Evolutionary conservation across 1,140 invertebrate species (phyloP).

Genomic region (Lepidotrigona ventralis): DNA sequence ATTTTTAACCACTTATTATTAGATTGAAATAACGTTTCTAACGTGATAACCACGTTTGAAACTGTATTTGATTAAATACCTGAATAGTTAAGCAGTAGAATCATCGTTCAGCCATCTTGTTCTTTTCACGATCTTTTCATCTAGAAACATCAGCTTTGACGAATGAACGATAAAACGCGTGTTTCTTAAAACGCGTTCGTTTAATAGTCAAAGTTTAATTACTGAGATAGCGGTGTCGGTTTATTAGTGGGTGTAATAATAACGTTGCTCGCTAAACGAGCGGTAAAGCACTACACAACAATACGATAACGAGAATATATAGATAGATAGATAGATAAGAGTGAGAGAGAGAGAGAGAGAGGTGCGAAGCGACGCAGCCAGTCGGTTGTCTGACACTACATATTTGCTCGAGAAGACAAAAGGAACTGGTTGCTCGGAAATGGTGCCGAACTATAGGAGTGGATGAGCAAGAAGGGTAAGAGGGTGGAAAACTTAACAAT

Average conservation of each 20-base stretch:
- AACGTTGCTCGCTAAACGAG: background rate
- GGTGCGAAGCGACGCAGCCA: conserved; percentile 29
- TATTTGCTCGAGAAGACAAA: conserved; percentile 64
- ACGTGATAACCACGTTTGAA: too few species aligned
- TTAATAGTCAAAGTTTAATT: background rate
- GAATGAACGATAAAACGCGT: background rate
- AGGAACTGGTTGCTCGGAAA: conserved; percentile 50
- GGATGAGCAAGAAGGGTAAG: conserved; percentile 49
- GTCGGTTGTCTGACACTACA: conserved; percentile 51
- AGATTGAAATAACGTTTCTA: too few species aligned
- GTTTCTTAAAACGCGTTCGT: too few species aligned
- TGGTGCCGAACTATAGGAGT: conserved; percentile 37
- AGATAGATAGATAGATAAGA: background rate
- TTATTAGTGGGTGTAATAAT: background rate
- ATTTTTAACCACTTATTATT: too few species aligned
- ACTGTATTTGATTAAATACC: too few species aligned
- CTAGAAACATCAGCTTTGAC: too few species aligned
- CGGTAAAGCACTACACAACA: background rate
- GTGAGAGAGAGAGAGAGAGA: conserved; percentile 16
- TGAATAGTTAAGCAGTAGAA: background rate
- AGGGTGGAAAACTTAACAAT: conserved; percentile 70
- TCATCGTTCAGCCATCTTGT: background rate
- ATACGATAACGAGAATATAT: background rate
- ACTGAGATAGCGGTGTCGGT: background rate
- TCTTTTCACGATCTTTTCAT: too few species aligned